Percentiles rank a stretch among this genome's conserved stretches.
Evolutionary conservation across 2,113 vertebrate species (phyloP).

Genomic region (Psephotus haematonotus): DNA sequence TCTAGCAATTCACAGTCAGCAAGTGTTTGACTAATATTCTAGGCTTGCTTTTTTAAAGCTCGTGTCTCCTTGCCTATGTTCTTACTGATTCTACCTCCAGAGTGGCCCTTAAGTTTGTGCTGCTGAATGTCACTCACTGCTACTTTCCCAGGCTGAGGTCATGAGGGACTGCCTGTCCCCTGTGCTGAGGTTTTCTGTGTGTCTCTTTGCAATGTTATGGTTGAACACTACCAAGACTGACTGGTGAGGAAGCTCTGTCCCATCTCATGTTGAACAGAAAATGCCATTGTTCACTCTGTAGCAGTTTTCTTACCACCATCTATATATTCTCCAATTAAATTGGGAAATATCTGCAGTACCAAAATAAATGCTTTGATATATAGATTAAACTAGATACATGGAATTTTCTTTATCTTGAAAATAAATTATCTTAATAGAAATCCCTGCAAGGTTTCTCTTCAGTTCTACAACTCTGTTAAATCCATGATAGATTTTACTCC

Average conservation of each 20-base stretch:
- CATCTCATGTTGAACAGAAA: background rate
- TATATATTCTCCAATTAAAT: background rate
- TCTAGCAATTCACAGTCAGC: background rate
- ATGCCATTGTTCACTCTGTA: background rate
- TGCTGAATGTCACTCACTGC: background rate
- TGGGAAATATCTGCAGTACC: background rate
- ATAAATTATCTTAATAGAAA: constrained; percentile 12
- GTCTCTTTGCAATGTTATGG: background rate
- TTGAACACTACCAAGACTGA: background rate
- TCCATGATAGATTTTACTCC: background rate
- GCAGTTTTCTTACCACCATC: background rate
- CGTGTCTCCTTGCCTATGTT: rapidly evolving
- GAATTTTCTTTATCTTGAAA: constrained; percentile 34
- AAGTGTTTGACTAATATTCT: background rate
- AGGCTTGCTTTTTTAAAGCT: background rate
- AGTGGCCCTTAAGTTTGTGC: background rate
- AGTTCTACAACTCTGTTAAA: background rate
- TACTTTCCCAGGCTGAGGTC: background rate
- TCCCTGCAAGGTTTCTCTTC: background rate
- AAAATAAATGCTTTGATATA: background rate
- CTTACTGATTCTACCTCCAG: background rate
- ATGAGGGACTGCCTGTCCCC: background rate
- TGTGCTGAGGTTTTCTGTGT: background rate
- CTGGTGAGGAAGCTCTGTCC: background rate
- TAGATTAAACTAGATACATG: background rate